Percentiles rank a stretch among this genome's conserved stretches.
phyloP scores from a whole-genome alignment of 2,113 vertebrate genomes.

The Lasiurus borealis region DNA sequence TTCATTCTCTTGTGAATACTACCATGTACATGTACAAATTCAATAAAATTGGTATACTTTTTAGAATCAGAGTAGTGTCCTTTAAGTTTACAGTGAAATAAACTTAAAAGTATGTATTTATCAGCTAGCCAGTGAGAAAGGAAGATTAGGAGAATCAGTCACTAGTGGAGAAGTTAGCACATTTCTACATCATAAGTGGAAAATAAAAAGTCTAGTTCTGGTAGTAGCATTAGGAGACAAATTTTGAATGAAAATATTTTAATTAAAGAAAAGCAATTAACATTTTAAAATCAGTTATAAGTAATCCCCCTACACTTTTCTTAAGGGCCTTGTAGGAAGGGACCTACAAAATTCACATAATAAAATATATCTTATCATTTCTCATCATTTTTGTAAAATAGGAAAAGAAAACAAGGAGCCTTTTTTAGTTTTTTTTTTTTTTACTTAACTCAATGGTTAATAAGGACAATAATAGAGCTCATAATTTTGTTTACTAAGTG shows the following conservation, averaged over 20 bases:
- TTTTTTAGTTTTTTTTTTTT: neutral
- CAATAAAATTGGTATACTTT: neutral
- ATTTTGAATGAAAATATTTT: conserved; percentile 8
- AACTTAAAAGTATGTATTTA: neutral
- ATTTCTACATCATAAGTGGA: neutral
- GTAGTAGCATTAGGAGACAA: neutral
- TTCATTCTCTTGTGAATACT: neutral
- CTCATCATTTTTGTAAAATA: neutral
- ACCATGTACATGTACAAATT: neutral
- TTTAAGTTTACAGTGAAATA: conserved; percentile 14
- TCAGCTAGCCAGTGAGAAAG: neutral
- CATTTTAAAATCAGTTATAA: neutral
- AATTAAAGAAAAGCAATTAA: neutral
- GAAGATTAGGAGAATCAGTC: neutral
- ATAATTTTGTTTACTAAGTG: neutral
- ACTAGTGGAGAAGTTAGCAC: neutral
- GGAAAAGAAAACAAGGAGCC: neutral
- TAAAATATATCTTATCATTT: neutral
- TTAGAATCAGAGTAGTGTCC: neutral
- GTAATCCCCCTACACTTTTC: neutral
- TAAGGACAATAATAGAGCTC: neutral
- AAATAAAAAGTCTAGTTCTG: neutral
- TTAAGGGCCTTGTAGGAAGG: neutral
- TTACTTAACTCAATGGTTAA: neutral
- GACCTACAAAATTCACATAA: neutral